Percentiles rank a stretch among this genome's conserved stretches.
These are phyloP conservation scores for Rhingia campestris DNA, from an alignment of 2,888 invertebrate genomes.

Conservation along the genomic window DNA sequence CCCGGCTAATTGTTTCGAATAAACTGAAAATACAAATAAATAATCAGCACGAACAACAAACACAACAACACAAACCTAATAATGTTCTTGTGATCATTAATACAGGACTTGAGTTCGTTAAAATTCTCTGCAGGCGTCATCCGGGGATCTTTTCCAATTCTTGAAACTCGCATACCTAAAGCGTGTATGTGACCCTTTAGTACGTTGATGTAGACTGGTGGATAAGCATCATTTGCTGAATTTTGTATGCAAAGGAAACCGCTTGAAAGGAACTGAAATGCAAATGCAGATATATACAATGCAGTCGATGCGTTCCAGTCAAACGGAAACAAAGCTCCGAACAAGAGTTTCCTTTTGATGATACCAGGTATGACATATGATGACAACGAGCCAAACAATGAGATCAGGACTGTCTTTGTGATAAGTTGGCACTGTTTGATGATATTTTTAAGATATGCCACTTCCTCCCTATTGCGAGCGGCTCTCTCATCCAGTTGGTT, in stretches of 20 bases:
- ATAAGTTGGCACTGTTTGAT: constrained; percentile 19
- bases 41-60: neutral
- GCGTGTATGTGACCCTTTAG: constrained; percentile 32
- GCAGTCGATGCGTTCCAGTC: constrained; percentile 7
- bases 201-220: constrained; percentile 24
- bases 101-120: constrained; percentile 29
- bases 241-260: constrained; percentile 19
- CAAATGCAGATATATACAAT: neutral
- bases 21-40: constrained; percentile 16
- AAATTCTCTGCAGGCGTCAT: constrained; percentile 13
- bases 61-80: constrained; percentile 22
- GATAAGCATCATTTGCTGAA: constrained; percentile 29
- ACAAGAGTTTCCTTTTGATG: neutral
- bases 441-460: constrained; percentile 1
- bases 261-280: constrained; percentile 23
- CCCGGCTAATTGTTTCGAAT: constrained; percentile 20
- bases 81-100: constrained; percentile 38
- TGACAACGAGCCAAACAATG: neutral
- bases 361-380: constrained; percentile 3
- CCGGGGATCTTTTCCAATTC: constrained; percentile 23
- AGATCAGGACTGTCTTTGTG: neutral
- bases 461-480: neutral
- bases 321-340: constrained; percentile 34
- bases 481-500: constrained; percentile 22
- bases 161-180: constrained; percentile 33